Percentiles rank a stretch among this genome's conserved stretches.
Conservation (phyloP, 2,888 invertebrate genomes). For the Idaea dimidiata region DNA sequence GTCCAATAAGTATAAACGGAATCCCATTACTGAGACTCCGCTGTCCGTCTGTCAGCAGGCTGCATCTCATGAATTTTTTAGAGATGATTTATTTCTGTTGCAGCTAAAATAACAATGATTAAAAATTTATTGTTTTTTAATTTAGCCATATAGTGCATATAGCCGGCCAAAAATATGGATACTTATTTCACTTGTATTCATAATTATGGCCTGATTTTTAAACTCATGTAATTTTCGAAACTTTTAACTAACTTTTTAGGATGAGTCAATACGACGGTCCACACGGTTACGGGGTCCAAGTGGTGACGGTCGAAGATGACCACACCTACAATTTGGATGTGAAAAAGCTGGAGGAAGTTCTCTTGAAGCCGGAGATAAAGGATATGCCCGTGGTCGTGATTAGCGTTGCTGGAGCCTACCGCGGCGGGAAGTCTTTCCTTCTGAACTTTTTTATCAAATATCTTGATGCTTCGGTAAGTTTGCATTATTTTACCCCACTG, state of each 20-base stretch:
- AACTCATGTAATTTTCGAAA: background rate
- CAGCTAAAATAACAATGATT: too few species aligned
- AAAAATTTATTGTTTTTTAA: too few species aligned
- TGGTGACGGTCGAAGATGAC: slow-evolving; percentile 17
- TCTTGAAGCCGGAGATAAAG: slow-evolving; percentile 26
- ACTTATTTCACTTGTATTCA: too few species aligned
- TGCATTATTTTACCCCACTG: too few species aligned
- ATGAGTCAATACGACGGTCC: background rate
- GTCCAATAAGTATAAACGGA: too few species aligned
- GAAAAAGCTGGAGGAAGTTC: slow-evolving; percentile 20
- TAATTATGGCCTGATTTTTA: too few species aligned
- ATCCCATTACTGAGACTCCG: too few species aligned
- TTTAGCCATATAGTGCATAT: too few species aligned
- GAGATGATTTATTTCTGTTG: too few species aligned
- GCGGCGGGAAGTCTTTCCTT: slow-evolving; percentile 39
- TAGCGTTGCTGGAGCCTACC: slow-evolving; percentile 38
- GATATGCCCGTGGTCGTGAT: slow-evolving; percentile 34
- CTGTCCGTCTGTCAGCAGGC: too few species aligned
- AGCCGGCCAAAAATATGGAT: too few species aligned
- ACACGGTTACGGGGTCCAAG: slow-evolving; percentile 8
- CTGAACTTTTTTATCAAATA: slow-evolving; percentile 37
- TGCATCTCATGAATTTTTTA: too few species aligned
- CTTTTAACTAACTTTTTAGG: background rate
- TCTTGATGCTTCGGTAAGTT: slow-evolving; percentile 30
- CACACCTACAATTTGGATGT: slow-evolving; percentile 24